A percentile compares a stretch with the other conserved stretches of the same genome.
phyloP scores from a whole-genome alignment of 2,113 vertebrate genomes.

The Rhinopomastus cyanomelas region DNA sequence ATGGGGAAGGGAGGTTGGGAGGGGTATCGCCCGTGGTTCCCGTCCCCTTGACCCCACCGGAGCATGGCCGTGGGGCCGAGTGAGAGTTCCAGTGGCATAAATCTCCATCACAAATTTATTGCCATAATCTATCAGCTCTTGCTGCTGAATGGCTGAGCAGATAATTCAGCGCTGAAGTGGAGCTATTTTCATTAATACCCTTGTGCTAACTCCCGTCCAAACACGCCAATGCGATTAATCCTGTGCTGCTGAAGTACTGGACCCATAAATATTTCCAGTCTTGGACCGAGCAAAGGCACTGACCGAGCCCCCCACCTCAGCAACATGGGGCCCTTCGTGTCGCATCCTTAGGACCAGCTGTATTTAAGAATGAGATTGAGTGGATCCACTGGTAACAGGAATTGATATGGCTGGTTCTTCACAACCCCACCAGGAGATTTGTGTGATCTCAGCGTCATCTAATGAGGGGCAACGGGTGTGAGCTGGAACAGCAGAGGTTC shows the following conservation, averaged over 20 bases:
- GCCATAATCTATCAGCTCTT: constrained; percentile 75
- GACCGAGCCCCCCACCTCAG: not conserved
- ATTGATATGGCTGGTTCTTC: constrained; percentile 18
- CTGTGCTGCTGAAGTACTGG: constrained; percentile 62
- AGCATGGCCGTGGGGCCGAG: not conserved
- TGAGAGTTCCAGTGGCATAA: constrained; percentile 11
- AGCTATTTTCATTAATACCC: constrained; percentile 81
- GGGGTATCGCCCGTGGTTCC: fast-evolving
- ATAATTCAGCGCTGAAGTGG: constrained; percentile 80
- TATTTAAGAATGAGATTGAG: constrained; percentile 30
- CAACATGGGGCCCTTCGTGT: constrained; percentile 24
- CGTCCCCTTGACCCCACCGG: fast-evolving
- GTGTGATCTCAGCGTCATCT: too few species aligned
- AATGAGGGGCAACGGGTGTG: too few species aligned
- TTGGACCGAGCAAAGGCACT: constrained; percentile 57
- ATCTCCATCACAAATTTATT: constrained; percentile 76
- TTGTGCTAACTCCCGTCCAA: constrained; percentile 76
- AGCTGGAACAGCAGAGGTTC: too few species aligned
- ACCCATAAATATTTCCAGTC: constrained; percentile 71
- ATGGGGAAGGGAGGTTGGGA: not conserved
- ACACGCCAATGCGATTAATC: constrained; percentile 75
- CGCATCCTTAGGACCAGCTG: not conserved
- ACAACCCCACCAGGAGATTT: not conserved
- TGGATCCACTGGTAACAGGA: not conserved
- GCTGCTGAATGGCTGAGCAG: constrained; percentile 74